These are phyloP conservation scores for Varanus salvator DNA, from an alignment of 2,113 vertebrate genomes.

Conservation along the genomic window DNA sequence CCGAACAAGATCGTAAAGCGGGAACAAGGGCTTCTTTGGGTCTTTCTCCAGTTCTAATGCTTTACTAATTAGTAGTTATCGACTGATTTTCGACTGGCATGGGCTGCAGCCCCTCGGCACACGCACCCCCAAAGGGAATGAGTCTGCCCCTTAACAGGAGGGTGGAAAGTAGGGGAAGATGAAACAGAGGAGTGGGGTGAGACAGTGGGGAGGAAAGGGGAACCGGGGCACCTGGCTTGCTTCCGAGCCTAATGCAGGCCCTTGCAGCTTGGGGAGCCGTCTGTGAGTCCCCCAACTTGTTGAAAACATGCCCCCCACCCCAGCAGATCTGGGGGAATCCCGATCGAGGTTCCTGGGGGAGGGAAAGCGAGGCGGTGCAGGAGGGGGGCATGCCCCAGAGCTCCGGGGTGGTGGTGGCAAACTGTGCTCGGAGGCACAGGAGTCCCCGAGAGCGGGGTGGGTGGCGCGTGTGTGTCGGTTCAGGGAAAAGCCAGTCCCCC, in stretches of 20 bases:
- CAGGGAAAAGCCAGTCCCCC: too few relatives aligned
- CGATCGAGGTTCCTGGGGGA: background rate
- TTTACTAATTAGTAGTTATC: background rate
- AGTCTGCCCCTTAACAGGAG: background rate
- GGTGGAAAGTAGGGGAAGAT: background rate
- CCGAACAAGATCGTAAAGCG: too few relatives aligned
- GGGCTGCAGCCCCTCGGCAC: background rate
- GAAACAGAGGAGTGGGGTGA: background rate
- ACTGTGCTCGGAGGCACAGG: background rate
- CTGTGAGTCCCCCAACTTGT: too few relatives aligned
- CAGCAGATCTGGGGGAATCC: background rate
- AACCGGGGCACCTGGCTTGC: too few relatives aligned
- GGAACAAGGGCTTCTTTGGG: too few relatives aligned
- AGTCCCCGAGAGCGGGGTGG: too few relatives aligned
- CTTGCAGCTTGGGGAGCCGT: background rate
- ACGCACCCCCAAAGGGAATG: too few relatives aligned
- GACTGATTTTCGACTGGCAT: background rate
- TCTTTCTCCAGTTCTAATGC: too few relatives aligned
- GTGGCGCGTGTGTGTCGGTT: too few relatives aligned
- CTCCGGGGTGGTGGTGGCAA: background rate
- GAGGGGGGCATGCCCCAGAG: background rate
- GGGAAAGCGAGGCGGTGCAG: background rate
- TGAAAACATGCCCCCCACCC: too few relatives aligned
- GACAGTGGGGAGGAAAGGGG: too few relatives aligned
- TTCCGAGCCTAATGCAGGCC: too few relatives aligned